A percentile compares a stretch with the other conserved stretches of the same genome.
Conservation (phyloP, 2,797 vertebrate genomes). For the Peromyscus attwateri region DNA sequence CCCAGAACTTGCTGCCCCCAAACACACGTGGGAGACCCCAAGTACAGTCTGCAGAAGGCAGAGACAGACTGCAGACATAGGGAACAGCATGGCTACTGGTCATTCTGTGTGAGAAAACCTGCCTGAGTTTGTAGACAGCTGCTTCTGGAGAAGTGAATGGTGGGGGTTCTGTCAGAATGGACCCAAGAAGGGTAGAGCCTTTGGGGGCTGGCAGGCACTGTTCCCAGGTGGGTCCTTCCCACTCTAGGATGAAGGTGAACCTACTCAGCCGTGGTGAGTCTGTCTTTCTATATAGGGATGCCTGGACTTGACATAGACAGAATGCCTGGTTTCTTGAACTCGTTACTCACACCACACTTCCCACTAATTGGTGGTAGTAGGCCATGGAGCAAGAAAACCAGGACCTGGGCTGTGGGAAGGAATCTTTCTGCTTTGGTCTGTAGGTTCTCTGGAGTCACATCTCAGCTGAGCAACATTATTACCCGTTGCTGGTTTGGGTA, state of each 20-base stretch:
- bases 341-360: not conserved
- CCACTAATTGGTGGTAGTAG: not conserved
- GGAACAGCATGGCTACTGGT: not conserved
- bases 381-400: not conserved
- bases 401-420: not conserved
- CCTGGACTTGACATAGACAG: not conserved
- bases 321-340: not conserved
- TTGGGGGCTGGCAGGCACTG: not conserved
- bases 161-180: not conserved
- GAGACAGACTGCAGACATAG: not conserved
- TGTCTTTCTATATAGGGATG: not conserved
- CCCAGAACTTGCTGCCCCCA: fast-evolving
- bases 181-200: not conserved
- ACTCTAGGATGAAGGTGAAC: not conserved
- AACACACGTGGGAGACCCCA: not conserved
- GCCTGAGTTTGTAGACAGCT: not conserved
- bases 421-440: not conserved
- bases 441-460: not conserved
- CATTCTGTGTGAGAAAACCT: not conserved
- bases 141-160: not conserved
- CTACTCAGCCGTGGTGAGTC: not conserved
- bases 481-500: not conserved
- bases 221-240: not conserved
- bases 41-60: not conserved
- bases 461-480: not conserved